Evolutionary conservation across 2,888 invertebrate species (phyloP).

Genomic region (Ormyrus labotus): DNA sequence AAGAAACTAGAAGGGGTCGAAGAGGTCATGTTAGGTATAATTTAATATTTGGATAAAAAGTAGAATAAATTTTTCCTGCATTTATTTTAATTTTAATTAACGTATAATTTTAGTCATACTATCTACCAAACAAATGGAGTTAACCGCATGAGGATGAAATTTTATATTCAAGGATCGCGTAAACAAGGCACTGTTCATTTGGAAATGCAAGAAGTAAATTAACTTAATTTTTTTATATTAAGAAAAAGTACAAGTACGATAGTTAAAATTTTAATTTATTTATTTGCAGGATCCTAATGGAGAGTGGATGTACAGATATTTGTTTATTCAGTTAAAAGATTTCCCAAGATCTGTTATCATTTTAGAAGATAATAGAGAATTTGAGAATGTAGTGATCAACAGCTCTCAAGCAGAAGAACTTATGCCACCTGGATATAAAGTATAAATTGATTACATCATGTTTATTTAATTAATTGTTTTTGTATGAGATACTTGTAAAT

Average conservation of each 20-base stretch:
- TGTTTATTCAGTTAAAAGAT: conserved; percentile 90
- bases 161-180: conserved; percentile 90
- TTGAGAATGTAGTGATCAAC: conserved; percentile 35
- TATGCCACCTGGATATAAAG: conserved; percentile 34
- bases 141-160: conserved; percentile 91
- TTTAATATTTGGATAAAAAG: background rate
- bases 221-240: conserved; percentile 6
- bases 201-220: conserved; percentile 88
- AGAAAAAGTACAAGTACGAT: conserved; percentile 17
- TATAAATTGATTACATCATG: conserved; percentile 1
- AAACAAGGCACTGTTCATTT: conserved; percentile 90
- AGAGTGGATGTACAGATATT: conserved; percentile 87
- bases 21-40: conserved; percentile 85
- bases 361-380: conserved; percentile 84
- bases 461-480: conserved; percentile 9
- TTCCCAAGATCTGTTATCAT: conserved; percentile 85
- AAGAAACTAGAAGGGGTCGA: conserved; percentile 88
- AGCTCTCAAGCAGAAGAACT: conserved; percentile 32
- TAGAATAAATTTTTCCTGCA: background rate
- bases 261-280: conserved; percentile 44
- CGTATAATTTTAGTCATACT: conserved; percentile 79
- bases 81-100: conserved; percentile 1
- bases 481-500: conserved; percentile 10
- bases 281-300: conserved; percentile 84
- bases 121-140: conserved; percentile 86